Percentiles rank a stretch among this genome's conserved stretches.
Conservation (phyloP, 2,888 invertebrate species). For the Chloroclystis v-ata region DNA sequence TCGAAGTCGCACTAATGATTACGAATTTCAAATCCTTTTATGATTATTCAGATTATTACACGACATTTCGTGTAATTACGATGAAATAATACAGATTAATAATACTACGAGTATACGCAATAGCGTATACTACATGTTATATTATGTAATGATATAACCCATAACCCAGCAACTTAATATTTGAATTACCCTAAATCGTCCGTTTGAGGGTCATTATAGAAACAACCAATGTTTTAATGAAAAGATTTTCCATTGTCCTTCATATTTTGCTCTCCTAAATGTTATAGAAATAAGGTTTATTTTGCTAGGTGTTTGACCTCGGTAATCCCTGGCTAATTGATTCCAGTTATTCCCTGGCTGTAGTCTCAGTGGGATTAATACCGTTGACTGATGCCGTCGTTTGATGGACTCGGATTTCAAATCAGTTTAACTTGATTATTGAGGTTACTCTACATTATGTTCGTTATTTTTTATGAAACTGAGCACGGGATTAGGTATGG, state of each 20-base stretch:
- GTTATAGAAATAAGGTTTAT: constrained; percentile 20
- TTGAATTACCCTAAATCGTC: constrained; percentile 43
- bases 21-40: no score
- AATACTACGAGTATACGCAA: no score
- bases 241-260: constrained; percentile 40
- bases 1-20: no score
- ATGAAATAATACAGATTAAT: no score
- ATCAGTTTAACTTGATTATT: constrained; percentile 9
- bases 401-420: constrained; percentile 24
- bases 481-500: no score
- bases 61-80: no score
- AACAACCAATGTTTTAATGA: constrained; percentile 60
- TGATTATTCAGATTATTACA: no score
- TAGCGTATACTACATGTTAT: no score
- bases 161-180: constrained; percentile 32
- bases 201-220: constrained; percentile 56
- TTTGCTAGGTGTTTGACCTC: constrained; percentile 18
- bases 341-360: constrained; percentile 44
- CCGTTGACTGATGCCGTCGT: constrained; percentile 28
- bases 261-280: constrained; percentile 9
- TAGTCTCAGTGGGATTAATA: constrained; percentile 22
- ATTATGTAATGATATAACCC: not conserved
- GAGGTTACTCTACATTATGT: no score
- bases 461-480: no score
- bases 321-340: constrained; percentile 57